These are phyloP conservation scores for Lepidocolaptes lacrymiger DNA, from an alignment of 2,797 vertebrate genomes.

Conservation along the genomic window DNA sequence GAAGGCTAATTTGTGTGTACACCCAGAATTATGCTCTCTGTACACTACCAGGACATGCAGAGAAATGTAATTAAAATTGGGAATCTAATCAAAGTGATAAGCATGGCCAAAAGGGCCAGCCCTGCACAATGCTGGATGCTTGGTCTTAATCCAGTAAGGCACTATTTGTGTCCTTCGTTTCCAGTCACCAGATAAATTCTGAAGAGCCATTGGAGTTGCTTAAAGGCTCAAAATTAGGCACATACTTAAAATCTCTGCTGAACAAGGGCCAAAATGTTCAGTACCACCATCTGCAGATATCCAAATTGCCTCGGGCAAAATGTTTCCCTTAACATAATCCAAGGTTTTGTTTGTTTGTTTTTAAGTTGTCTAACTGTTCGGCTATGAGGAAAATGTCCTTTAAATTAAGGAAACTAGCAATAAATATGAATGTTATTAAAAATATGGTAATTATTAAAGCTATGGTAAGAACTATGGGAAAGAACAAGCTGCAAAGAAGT, in stretches of 20 bases:
- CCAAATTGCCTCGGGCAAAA: slow-evolving; percentile 61
- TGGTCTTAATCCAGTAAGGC: background rate
- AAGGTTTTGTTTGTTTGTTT: slow-evolving; percentile 69
- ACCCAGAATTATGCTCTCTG: background rate
- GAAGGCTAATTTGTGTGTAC: background rate
- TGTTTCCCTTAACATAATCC: slow-evolving; percentile 58
- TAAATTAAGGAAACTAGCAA: slow-evolving; percentile 54
- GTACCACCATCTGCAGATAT: slow-evolving; percentile 61
- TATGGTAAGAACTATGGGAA: background rate
- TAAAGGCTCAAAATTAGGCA: slow-evolving; percentile 48
- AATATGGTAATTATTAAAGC: background rate
- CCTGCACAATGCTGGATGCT: background rate
- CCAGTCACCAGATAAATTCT: background rate
- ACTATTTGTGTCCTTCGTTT: background rate
- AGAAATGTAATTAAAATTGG: background rate
- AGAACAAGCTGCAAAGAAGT: background rate
- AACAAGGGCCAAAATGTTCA: slow-evolving; percentile 59
- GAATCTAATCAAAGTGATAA: background rate
- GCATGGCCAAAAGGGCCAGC: background rate
- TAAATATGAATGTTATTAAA: slow-evolving; percentile 19
- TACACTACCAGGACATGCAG: rapidly evolving
- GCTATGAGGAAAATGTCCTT: slow-evolving; percentile 29
- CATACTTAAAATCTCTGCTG: slow-evolving; percentile 46
- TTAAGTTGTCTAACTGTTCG: slow-evolving; percentile 7
- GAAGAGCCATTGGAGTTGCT: slow-evolving; percentile 2